These are phyloP conservation scores for Nomada goodeniana DNA, from an alignment of 2,888 invertebrate species.

Conservation along the genomic window DNA sequence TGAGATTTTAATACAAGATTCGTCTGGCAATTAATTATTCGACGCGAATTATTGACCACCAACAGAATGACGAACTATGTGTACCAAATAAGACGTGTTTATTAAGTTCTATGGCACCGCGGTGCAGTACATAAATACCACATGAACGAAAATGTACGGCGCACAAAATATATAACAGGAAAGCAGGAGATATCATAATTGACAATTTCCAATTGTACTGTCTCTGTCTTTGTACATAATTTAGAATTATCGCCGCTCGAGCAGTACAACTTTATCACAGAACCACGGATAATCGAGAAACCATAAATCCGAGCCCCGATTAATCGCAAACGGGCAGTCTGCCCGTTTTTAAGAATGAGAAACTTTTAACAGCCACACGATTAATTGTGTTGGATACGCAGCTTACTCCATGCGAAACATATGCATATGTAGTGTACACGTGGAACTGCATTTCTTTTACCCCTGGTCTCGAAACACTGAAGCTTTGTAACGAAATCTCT, in stretches of 20 bases:
- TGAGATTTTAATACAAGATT: neutral
- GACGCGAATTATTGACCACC: neutral
- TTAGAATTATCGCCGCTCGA: no score
- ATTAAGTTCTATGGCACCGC: neutral
- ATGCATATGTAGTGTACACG: neutral
- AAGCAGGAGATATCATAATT: neutral
- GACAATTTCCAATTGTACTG: neutral
- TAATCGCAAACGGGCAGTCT: neutral
- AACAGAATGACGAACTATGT: neutral
- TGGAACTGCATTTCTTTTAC: neutral
- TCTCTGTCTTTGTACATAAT: no score
- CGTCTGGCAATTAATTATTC: neutral
- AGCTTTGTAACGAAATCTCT: conserved; percentile 4
- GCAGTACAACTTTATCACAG: no score
- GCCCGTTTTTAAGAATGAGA: neutral
- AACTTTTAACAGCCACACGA: neutral
- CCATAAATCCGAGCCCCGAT: neutral
- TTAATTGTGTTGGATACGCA: neutral
- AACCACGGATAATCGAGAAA: neutral
- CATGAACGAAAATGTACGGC: neutral
- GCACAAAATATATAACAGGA: neutral
- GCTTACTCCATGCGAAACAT: neutral
- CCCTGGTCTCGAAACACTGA: conserved; percentile 6
- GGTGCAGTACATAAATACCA: neutral
- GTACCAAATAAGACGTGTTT: neutral